A percentile compares a stretch with the other conserved stretches of the same genome.
Conservation (phyloP, 2,113 vertebrate genomes). For the Panthera tigris region DNA sequence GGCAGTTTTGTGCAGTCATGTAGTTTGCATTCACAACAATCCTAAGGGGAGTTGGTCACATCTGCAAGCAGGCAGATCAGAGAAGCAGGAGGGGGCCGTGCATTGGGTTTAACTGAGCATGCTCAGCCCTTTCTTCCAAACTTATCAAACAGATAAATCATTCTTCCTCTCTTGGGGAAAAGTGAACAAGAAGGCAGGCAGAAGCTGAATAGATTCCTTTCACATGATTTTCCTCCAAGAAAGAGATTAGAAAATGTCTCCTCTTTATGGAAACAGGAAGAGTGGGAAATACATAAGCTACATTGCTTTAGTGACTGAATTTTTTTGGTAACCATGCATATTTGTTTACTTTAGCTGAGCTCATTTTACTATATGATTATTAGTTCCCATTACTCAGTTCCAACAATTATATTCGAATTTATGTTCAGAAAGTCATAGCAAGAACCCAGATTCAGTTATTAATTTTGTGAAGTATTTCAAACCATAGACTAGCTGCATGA, state of each 20-base stretch:
- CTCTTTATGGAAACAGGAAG: not conserved
- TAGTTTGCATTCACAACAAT: not conserved
- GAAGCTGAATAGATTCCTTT: not conserved
- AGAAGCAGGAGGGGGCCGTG: not conserved
- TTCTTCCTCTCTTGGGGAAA: not conserved
- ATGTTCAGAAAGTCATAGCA: not conserved
- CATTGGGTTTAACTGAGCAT: no score
- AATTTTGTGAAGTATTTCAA: not conserved
- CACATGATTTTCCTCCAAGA: not conserved
- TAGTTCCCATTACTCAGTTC: not conserved
- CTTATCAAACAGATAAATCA: not conserved
- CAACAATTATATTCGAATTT: not conserved
- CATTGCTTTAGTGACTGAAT: not conserved
- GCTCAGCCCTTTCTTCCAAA: not conserved
- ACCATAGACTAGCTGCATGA: rapidly evolving
- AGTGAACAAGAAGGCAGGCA: not conserved
- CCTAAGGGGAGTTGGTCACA: not conserved
- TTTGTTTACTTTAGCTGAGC: not conserved
- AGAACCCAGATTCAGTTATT: not conserved
- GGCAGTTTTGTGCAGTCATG: not conserved
- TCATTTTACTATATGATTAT: not conserved
- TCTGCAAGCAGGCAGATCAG: not conserved
- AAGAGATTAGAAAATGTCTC: not conserved
- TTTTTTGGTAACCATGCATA: not conserved
- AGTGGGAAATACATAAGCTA: not conserved